Evolutionary conservation across 2,113 vertebrate genomes (phyloP), one percentile per base, ranked within the genome.

Genomic region (Lagenorhynchus albirostris): DNA sequence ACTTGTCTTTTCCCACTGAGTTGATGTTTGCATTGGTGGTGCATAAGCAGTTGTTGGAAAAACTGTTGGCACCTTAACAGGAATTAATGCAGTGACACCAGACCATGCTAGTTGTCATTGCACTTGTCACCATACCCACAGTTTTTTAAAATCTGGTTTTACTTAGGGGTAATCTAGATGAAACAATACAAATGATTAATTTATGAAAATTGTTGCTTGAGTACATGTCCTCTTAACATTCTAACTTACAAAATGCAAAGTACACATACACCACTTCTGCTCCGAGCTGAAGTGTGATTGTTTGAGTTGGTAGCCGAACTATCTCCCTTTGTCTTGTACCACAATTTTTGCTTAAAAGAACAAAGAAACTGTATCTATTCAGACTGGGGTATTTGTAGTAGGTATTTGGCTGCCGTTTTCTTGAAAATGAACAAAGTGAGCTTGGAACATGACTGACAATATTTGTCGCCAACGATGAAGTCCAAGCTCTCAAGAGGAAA

Each of bases 391-490:
- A 44, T 58, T 53, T 55, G 50, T 36, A 80, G 25, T 80, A 80
- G 79, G 23, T 53, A 50, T 70, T 89, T 82, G 62, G 29, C 33
- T 38, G 58, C 55, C 4, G 36, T 92, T 93, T 89, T 76, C 55
- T 93, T 85, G 41, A 92, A 97, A 85, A 95, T 63, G n/a, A 76
- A 86, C 38, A 77, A 83, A 86, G 17, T 14, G 41, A 91, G 31
- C 70, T 84, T 97, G 53, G 77, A 76, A 97, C 95, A 74, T 77
- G 77, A 67, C 65, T 86, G 68, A 38, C 26, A 60, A 79, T 65
- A 50, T 91, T 93, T 91, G 38, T 89, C 63, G 67, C 53, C 20
- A 67, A 18, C 86, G 77, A 33, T 93, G 47, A 95, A 89, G 86
- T 71, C 91, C 25, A 41, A 86, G 62, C 73, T 91, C 91, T 79